Percentiles rank a stretch among this genome's conserved stretches.
phyloP scores from a whole-genome alignment of 2,797 vertebrate species.

The Dipus sagitta region DNA sequence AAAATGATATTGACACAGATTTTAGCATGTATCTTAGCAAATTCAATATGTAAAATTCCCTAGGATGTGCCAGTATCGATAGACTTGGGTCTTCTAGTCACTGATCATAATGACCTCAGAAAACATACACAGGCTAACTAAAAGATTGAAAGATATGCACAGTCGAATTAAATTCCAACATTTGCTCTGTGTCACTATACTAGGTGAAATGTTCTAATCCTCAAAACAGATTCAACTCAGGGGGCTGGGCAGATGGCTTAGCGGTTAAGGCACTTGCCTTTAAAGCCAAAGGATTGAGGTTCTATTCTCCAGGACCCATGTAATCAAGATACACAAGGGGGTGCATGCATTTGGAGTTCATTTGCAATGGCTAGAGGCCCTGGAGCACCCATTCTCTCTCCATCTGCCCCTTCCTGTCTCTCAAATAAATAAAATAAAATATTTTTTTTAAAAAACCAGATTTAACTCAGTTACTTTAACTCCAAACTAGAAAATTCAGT shows the following conservation, averaged over 20 bases:
- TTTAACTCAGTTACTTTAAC: background rate
- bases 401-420: too few relatives aligned
- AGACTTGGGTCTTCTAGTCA: constrained; percentile 35
- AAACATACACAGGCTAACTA: constrained; percentile 41
- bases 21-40: background rate
- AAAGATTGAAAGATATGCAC: constrained; percentile 7
- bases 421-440: too few relatives aligned
- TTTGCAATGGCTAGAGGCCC: too few relatives aligned
- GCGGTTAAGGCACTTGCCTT: too few relatives aligned
- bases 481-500: background rate
- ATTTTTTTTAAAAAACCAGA: constrained; percentile 1
- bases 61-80: background rate
- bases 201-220: constrained; percentile 21
- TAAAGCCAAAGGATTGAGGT: too few relatives aligned
- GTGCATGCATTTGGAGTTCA: too few relatives aligned
- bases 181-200: background rate
- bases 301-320: too few relatives aligned
- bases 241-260: too few relatives aligned
- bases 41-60: background rate
- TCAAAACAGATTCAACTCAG: constrained; percentile 25
- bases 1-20: background rate
- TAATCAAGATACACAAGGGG: too few relatives aligned
- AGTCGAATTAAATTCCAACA: constrained; percentile 45
- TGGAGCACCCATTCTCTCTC: too few relatives aligned
- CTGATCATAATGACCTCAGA: constrained; percentile 13